These are phyloP conservation scores for Agrochola litura DNA, from an alignment of 2,888 invertebrate species.

Conservation along the genomic window DNA sequence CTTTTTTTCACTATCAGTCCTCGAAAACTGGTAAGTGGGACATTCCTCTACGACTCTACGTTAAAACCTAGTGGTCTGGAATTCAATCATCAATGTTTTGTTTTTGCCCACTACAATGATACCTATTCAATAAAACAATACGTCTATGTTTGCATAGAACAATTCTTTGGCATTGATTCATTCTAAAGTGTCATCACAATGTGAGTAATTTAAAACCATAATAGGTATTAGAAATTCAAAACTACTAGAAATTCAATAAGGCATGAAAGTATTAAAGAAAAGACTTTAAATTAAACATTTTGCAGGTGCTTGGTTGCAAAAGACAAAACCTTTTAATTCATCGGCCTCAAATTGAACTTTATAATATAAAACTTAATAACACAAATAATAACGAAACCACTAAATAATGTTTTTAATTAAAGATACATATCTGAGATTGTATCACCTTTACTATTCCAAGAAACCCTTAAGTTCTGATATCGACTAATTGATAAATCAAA, in stretches of 20 bases:
- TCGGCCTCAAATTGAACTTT: conserved; percentile 6
- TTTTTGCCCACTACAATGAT: not conserved
- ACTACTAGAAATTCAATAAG: conserved; percentile 13
- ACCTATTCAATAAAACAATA: conserved; percentile 2
- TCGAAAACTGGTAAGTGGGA: conserved; percentile 19
- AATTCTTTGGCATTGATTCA: conserved; percentile 1
- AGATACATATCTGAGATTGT: conserved; percentile 26
- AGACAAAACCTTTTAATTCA: not conserved
- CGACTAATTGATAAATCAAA: conserved; percentile 36
- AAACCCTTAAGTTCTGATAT: conserved; percentile 33
- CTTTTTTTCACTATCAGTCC: conserved; percentile 3
- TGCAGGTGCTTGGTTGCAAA: not conserved
- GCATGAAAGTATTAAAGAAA: not conserved
- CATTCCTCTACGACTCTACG: not conserved
- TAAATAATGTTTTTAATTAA: conserved; percentile 3
- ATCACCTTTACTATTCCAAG: conserved; percentile 42
- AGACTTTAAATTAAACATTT: not conserved
- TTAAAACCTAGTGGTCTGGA: not conserved
- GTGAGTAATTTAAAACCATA: conserved; percentile 9
- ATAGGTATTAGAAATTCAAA: conserved; percentile 16
- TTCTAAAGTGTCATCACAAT: conserved; percentile 6
- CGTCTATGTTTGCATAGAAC: not conserved
- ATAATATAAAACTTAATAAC: conserved; percentile 8
- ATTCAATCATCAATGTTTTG: conserved; percentile 2
- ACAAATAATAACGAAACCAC: conserved; percentile 13